These are phyloP conservation scores for Reinhardtius hippoglossoides DNA, from an alignment of 2,113 vertebrate genomes.

Conservation along the genomic window DNA sequence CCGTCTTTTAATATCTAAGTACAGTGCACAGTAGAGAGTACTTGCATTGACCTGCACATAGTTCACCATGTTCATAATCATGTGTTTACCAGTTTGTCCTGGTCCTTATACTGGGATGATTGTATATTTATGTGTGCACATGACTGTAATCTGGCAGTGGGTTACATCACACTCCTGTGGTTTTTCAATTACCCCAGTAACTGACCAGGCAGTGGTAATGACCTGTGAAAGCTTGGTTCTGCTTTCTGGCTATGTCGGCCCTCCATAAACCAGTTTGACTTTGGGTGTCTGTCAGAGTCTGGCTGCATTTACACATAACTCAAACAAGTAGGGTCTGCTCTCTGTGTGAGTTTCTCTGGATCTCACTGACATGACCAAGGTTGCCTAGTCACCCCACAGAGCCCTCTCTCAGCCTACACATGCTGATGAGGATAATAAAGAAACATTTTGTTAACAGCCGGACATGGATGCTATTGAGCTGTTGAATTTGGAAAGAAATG, in stretches of 20 bases:
- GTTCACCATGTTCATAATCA: slow-evolving; percentile 31
- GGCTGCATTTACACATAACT: slow-evolving; percentile 76
- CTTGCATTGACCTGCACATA: too few relatives aligned
- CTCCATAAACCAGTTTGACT: slow-evolving; percentile 78
- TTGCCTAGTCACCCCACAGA: slow-evolving; percentile 29
- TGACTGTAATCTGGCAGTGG: slow-evolving; percentile 56
- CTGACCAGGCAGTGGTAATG: slow-evolving; percentile 69
- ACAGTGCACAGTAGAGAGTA: too few relatives aligned
- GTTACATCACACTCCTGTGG: slow-evolving; percentile 76
- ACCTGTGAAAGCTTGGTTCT: slow-evolving; percentile 70
- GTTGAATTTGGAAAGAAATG: slow-evolving; percentile 50
- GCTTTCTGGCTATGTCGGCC: slow-evolving; percentile 61
- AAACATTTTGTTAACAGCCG: slow-evolving; percentile 57
- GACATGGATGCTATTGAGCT: slow-evolving; percentile 39
- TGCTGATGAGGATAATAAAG: slow-evolving; percentile 55
- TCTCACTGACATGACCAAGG: slow-evolving; percentile 65
- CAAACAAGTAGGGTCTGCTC: slow-evolving; percentile 73
- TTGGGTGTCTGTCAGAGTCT: slow-evolving; percentile 76
- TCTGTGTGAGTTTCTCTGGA: slow-evolving; percentile 67
- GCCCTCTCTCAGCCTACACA: slow-evolving; percentile 26
- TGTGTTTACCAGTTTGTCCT: slow-evolving; percentile 51
- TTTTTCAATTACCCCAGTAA: slow-evolving; percentile 68
- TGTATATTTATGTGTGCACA: slow-evolving; percentile 70
- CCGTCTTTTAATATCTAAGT: too few relatives aligned
- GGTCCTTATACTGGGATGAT: slow-evolving; percentile 45